These are phyloP conservation scores for Ephialtes manifestator DNA, from an alignment of 2,888 invertebrate genomes.

Conservation along the genomic window DNA sequence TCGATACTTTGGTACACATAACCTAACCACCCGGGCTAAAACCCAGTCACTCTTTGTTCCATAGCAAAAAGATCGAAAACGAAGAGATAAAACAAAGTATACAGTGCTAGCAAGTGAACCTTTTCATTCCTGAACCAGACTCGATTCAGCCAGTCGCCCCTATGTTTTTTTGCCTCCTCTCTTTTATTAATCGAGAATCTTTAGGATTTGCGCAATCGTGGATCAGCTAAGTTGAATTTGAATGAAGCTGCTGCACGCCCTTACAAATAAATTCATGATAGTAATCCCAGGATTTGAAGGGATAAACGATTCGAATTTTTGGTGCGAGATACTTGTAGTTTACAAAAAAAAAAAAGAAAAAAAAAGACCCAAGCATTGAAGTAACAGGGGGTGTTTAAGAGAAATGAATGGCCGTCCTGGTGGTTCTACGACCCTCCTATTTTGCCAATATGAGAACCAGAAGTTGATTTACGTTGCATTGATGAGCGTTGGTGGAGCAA, in stretches of 20 bases:
- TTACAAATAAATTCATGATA: conserved; percentile 65
- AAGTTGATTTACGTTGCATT: conserved; percentile 31
- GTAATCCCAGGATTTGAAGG: conserved; percentile 75
- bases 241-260: conserved; percentile 24
- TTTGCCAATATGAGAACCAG: conserved; percentile 79
- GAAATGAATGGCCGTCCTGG: conserved; percentile 31
- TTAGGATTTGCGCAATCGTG: conserved; percentile 65
- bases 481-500: conserved; percentile 24
- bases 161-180: conserved; percentile 47
- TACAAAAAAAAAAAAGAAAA: conserved; percentile 54
- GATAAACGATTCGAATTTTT: conserved; percentile 43
- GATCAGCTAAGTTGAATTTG: conserved; percentile 56
- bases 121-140: conserved; percentile 69
- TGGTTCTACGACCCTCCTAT: conserved; percentile 65
- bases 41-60: conserved; percentile 45
- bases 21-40: conserved; percentile 13
- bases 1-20: conserved; percentile 52
- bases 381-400: conserved; percentile 8
- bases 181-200: conserved; percentile 55
- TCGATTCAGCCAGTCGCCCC: conserved; percentile 38
- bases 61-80: conserved; percentile 53
- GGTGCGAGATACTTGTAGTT: neutral
- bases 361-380: conserved; percentile 37
- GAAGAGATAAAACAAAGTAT: conserved; percentile 33
- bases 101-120: conserved; percentile 14